Evolutionary conservation across 2,888 invertebrate genomes (phyloP), one percentile per base, ranked within the genome.

Genomic region (Theretra japonica): DNA sequence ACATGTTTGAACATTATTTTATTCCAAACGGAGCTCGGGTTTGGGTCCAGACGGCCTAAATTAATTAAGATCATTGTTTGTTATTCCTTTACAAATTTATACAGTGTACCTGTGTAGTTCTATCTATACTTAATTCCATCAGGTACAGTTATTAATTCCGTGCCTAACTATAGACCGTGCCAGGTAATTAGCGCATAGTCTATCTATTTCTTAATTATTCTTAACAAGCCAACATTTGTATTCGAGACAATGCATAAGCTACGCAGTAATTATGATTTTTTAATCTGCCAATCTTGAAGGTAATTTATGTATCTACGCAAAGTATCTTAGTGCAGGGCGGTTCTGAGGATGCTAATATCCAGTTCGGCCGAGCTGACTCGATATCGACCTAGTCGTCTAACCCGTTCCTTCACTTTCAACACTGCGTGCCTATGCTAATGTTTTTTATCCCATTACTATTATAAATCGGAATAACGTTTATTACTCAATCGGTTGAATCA

Each of bases 361-460:
- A 53, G 41, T 41, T 33, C 0, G 17, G 50, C 53, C n/a, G 41
- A 53, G 53, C n/a, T 17, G 53, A 17, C 53, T n/a, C 53, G 53
- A 19, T 53, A 53, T 7, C 53, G n/a, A n/a, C 1, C 53, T 53
- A 53, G 53, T 41, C 41, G 41, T 3, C 53, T n/a, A 53, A 53
- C 53, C n/a, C 53, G 53, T 53, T 53, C 53, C 53, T 53, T 53
- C 59, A 59, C 59, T 62, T 62, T 33, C 62, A 33, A 60, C 28
- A 41, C 33, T 21, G 33, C 62, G 41, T 62, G 19, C 62, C 21
- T 62, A 41, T 21, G 62, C 41, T 41, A 62, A 62, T 62, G 62
- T 41, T 62, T 59, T 53, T 62, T 62, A 62, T 21, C 33, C 62
- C 33, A 33, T 62, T 41, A 41, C 8, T 62, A 41, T 41, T 62